A percentile compares a stretch with the other conserved stretches of the same genome.
Evolutionary conservation across 2,888 invertebrate species (phyloP).

Genomic region (Andrena marginata): DNA sequence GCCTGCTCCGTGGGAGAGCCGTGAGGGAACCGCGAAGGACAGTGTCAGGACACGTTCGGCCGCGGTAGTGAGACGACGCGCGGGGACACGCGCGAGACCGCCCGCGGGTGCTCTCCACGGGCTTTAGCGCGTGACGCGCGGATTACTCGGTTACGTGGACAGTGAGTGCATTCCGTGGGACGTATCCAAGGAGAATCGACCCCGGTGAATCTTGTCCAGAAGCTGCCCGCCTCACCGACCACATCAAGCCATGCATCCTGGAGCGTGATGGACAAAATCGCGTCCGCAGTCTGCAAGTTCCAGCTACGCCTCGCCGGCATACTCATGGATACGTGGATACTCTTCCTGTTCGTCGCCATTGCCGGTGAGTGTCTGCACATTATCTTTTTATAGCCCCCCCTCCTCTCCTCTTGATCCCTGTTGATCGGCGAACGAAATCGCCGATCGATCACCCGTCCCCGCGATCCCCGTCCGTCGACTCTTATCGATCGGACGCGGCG

Average conservation of each 20-base stretch:
- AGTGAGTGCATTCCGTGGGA: constrained; percentile 51
- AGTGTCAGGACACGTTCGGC: constrained; percentile 52
- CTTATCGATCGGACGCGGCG: constrained; percentile 53
- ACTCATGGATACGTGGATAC: constrained; percentile 79
- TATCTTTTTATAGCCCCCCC: neutral
- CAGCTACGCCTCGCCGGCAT: constrained; percentile 70
- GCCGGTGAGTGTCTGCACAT: constrained; percentile 70
- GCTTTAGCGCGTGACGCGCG: constrained; percentile 4
- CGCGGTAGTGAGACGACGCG: constrained; percentile 44
- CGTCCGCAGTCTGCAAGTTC: constrained; percentile 53
- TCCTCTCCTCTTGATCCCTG: neutral
- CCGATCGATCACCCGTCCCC: constrained; percentile 14
- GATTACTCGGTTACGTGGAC: constrained; percentile 35
- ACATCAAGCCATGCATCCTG: constrained; percentile 53
- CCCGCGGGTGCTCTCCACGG: neutral
- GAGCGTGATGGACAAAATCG: constrained; percentile 70
- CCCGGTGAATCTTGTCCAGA: constrained; percentile 1
- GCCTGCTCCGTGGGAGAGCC: constrained; percentile 44
- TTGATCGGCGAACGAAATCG: constrained; percentile 1
- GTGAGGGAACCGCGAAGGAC: constrained; percentile 37
- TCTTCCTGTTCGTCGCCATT: constrained; percentile 77
- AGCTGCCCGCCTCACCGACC: constrained; percentile 31
- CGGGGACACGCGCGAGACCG: constrained; percentile 36
- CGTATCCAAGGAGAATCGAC: neutral
- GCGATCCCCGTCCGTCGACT: constrained; percentile 4